Percentiles rank a stretch among this genome's conserved stretches.
Evolutionary conservation across 2,797 vertebrate species (phyloP).

Genomic region (Sebastes kiyomatsui): DNA sequence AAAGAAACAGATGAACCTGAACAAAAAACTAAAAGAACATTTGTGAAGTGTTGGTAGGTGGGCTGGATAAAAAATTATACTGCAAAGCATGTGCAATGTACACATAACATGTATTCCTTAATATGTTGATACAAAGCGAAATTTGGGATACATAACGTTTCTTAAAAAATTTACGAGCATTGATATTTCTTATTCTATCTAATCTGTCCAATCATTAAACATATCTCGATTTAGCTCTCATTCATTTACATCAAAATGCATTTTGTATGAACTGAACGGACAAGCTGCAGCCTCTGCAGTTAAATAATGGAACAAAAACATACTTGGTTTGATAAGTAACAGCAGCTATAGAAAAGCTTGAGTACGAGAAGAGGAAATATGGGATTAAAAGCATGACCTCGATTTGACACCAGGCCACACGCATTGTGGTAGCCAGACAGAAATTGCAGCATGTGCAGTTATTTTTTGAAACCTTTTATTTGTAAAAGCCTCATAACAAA

Average conservation of each 20-base stretch:
- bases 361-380: slow-evolving; percentile 27
- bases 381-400: slow-evolving; percentile 68
- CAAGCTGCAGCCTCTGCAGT: slow-evolving; percentile 17
- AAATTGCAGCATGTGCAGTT: slow-evolving; percentile 73
- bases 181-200: slow-evolving; percentile 16
- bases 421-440: slow-evolving; percentile 30
- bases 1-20: no score
- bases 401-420: slow-evolving; percentile 57
- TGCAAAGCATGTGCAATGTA: no score
- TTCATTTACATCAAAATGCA: slow-evolving; percentile 26
- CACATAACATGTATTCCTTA: no score
- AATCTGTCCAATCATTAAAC: slow-evolving; percentile 25
- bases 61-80: no score
- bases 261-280: slow-evolving; percentile 54
- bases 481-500: slow-evolving; percentile 71
- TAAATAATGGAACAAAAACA: slow-evolving; percentile 43
- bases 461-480: slow-evolving; percentile 70
- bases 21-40: no score
- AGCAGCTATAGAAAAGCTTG: slow-evolving; percentile 23
- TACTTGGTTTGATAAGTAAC: slow-evolving; percentile 25
- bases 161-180: neutral
- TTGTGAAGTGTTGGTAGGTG: no score
- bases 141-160: no score
- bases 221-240: slow-evolving; percentile 15
- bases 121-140: rapidly evolving